phyloP scores from a whole-genome alignment of 2,113 vertebrate species.

The Tenrec ecaudatus region DNA sequence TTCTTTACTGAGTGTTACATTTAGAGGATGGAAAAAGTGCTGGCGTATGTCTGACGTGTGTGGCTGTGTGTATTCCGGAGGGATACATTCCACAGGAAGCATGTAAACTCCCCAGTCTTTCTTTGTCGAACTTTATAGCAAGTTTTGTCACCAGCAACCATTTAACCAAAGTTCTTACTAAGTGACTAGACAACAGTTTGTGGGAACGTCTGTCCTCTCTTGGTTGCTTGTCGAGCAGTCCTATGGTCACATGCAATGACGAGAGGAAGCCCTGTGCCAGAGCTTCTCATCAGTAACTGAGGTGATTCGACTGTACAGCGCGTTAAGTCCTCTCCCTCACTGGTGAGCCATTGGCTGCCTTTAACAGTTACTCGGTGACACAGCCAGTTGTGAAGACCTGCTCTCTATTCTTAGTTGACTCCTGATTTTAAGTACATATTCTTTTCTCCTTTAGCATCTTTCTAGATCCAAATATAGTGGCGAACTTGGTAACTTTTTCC shows the following conservation, averaged over 20 bases:
- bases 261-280: neutral
- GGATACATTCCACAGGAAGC: neutral
- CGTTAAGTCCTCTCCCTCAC: neutral
- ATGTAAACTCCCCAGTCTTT: neutral
- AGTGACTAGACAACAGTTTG: neutral
- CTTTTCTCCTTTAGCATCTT: conserved; percentile 2
- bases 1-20: neutral
- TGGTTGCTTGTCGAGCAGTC: neutral
- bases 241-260: neutral
- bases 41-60: neutral
- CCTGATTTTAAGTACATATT: neutral
- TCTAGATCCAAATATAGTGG: conserved; percentile 5
- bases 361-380: conserved; percentile 29
- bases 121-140: neutral
- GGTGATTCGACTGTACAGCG: neutral
- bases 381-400: neutral
- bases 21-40: neutral
- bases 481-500: neutral
- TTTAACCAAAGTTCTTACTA: neutral
- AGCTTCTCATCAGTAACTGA: neutral
- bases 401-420: neutral
- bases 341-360: neutral
- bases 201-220: neutral
- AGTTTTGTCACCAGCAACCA: neutral
- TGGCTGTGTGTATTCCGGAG: neutral